Percentiles rank a stretch among this genome's conserved stretches.
Evolutionary conservation across 64 coral and sea anemone species (phyloP).

Genomic region (Montipora foliosa): DNA sequence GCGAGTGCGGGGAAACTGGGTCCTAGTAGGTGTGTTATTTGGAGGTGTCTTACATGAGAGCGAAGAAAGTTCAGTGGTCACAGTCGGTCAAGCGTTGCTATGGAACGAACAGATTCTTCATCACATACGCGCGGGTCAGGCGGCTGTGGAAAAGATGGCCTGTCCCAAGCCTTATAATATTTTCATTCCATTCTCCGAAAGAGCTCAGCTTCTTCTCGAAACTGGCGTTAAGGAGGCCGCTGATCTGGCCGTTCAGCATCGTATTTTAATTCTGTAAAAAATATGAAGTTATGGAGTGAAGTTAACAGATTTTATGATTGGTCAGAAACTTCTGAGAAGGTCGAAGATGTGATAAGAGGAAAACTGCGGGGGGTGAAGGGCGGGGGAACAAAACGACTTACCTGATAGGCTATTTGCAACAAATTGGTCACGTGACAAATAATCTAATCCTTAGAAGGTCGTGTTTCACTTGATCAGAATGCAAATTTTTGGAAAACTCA

Average conservation of each 20-base stretch:
- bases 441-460: too few species aligned
- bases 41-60: constrained; percentile 45
- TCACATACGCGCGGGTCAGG: constrained; percentile 36
- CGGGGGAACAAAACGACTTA: too few species aligned
- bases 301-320: too few species aligned
- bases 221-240: constrained; percentile 54
- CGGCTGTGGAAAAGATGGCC: constrained; percentile 56
- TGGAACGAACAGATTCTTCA: constrained; percentile 38
- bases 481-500: too few species aligned
- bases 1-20: constrained; percentile 41
- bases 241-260: constrained; percentile 53
- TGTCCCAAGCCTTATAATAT: constrained; percentile 43
- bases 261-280: constrained; percentile 46
- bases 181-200: constrained; percentile 56
- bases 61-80: not conserved
- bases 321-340: too few species aligned
- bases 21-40: constrained; percentile 77
- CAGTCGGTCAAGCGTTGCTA: constrained; percentile 47
- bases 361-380: too few species aligned
- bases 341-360: too few species aligned
- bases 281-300: too few species aligned
- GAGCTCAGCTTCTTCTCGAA: constrained; percentile 47
- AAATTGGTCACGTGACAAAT: too few species aligned
- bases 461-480: too few species aligned
- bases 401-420: too few species aligned